Evolutionary conservation across 1,140 invertebrate genomes (phyloP).

Genomic region (Drosophila seguyi): DNA sequence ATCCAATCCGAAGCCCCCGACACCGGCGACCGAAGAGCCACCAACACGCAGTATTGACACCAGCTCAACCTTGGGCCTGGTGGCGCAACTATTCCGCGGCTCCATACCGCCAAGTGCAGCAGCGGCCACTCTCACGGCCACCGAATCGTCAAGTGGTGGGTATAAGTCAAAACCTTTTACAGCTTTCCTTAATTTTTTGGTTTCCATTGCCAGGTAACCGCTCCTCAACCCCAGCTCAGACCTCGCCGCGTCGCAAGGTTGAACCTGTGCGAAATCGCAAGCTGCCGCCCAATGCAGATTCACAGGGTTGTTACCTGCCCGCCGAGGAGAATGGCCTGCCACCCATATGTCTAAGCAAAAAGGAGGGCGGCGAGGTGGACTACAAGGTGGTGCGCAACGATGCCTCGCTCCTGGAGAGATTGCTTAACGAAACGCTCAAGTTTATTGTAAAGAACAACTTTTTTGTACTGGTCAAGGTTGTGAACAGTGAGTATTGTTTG

Average conservation of each 20-base stretch:
- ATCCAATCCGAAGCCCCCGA: slow-evolving; percentile 65
- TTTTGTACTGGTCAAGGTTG: slow-evolving; percentile 91
- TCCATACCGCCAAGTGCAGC: slow-evolving; percentile 78
- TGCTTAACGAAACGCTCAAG: slow-evolving; percentile 89
- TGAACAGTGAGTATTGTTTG: slow-evolving; percentile 88
- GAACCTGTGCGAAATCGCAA: slow-evolving; percentile 58
- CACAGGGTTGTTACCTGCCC: slow-evolving; percentile 88
- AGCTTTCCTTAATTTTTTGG: too few species aligned
- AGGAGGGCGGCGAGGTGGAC: slow-evolving; percentile 85
- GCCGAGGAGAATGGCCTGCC: slow-evolving; percentile 86
- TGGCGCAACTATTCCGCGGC: slow-evolving; percentile 77
- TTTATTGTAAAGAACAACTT: slow-evolving; percentile 94
- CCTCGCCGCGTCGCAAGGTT: slow-evolving; percentile 69
- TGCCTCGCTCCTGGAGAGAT: slow-evolving; percentile 85
- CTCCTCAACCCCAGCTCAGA: slow-evolving; percentile 45
- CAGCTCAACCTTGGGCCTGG: slow-evolving; percentile 65
- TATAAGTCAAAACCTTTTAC: not conserved
- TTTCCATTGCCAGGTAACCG: slow-evolving; percentile 31
- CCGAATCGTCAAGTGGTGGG: slow-evolving; percentile 35
- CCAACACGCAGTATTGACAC: slow-evolving; percentile 65
- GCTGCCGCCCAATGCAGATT: slow-evolving; percentile 85
- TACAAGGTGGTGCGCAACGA: slow-evolving; percentile 87
- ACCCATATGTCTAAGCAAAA: slow-evolving; percentile 82
- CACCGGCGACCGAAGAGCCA: slow-evolving; percentile 46
- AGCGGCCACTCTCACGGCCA: slow-evolving; percentile 68